Base-by-base conservation (phyloP, 2,888 invertebrate genomes). In the Atrina japonica region DNA sequence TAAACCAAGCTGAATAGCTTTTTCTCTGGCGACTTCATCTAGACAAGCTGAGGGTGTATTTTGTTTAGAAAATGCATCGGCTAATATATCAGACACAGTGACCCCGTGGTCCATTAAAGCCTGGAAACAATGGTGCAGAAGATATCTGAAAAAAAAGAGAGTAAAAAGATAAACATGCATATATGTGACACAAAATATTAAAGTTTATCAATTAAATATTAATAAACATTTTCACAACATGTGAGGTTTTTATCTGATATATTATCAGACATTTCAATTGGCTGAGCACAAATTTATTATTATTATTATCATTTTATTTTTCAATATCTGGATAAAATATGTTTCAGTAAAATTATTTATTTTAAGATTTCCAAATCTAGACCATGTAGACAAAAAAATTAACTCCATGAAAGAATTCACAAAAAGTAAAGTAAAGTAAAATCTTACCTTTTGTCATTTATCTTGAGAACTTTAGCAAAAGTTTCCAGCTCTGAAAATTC, bases 401-500 rank as follows among this genome's bases (percentile, higher is more conserved):
- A n/a, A n/a, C n/a, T n/a, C n/a, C n/a, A n/a, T n/a, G n/a, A n/a
- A n/a, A n/a, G n/a, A n/a, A n/a, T n/a, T n/a, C n/a, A n/a, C n/a
- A n/a, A n/a, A n/a, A n/a, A n/a, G n/a, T n/a, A n/a, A n/a, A n/a
- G n/a, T n/a, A n/a, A n/a, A n/a, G n/a, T n/a, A n/a, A n/a, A n/a
- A n/a, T n/a, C n/a, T 68, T 77, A 91, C 91, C 95, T 93, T 78
- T 94, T 93, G 81, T 93, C 94, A 80, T 93, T 93, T 75, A 94
- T 93, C 83, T 93, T 93, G 75, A 96, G 91, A 88, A 95, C 92
- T 81, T 94, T 92, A 80, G 93, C 93, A 89, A 96, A 94, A 60
- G 93, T 93, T 73, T 94, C 93, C 86, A 95, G 89, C 87, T 94
- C 92, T 64, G 94, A 93, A 74, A 95, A 93, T 91, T 95, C 95